Percentiles rank a stretch among this genome's conserved stretches.
Evolutionary conservation across 1,140 invertebrate species (phyloP).

Genomic region (Artemia franciscana): DNA sequence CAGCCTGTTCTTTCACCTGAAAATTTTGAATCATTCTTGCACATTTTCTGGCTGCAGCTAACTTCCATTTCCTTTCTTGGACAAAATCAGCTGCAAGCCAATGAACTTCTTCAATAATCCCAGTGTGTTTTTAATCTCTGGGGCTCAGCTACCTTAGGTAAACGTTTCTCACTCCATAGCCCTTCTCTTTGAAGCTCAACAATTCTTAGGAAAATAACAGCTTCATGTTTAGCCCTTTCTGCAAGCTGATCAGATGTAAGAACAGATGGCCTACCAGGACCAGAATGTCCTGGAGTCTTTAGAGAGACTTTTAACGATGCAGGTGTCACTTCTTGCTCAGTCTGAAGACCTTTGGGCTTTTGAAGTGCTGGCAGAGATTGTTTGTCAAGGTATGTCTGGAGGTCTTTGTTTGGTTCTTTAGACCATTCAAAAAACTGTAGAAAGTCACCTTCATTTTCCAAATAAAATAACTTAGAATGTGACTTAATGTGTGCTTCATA

Average conservation of each 20-base stretch:
- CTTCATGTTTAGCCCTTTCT: conserved; percentile 76
- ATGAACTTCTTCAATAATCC: conserved; percentile 97
- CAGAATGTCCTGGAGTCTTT: not conserved
- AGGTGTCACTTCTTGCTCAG: not conserved
- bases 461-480: not conserved
- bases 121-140: conserved; percentile 78
- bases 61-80: conserved; percentile 93
- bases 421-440: not conserved
- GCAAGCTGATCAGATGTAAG: conserved; percentile 47
- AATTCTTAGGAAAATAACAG: conserved; percentile 74
- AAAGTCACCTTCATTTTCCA: not conserved
- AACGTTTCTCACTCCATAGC: conserved; percentile 68
- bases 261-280: not conserved
- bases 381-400: not conserved
- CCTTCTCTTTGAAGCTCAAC: conserved; percentile 66
- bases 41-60: conserved; percentile 70
- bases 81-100: conserved; percentile 95
- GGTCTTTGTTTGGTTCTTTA: not conserved
- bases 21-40: conserved; percentile 74
- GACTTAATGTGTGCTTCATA: not conserved
- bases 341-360: not conserved
- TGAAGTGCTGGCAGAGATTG: not conserved
- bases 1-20: conserved; percentile 70
- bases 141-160: conserved; percentile 81
- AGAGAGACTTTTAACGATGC: not conserved